A percentile compares a stretch with the other conserved stretches of the same genome.
Conservation (phyloP, 2,888 invertebrate species). For the Cerastoderma edule region DNA sequence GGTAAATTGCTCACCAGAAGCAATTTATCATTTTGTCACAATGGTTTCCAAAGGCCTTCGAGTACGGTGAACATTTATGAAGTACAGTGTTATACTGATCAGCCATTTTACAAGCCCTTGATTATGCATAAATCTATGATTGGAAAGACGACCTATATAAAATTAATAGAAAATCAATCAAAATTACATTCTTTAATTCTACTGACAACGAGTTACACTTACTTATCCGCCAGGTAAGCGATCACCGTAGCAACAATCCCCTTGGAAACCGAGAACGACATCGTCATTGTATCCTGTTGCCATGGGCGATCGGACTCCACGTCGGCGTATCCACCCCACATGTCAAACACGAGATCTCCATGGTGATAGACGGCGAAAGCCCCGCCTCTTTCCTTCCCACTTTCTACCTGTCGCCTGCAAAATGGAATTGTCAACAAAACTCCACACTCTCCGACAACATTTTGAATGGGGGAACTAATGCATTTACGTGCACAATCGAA, state of each 20-base stretch:
- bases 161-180: not conserved
- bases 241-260: constrained; percentile 71
- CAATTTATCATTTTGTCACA: too few relatives aligned
- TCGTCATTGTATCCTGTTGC: constrained; percentile 72
- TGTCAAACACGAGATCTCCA: constrained; percentile 77
- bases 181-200: not conserved
- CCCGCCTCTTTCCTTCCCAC: constrained; percentile 69
- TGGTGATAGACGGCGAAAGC: constrained; percentile 75
- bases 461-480: too few relatives aligned
- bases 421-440: not conserved
- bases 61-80: too few relatives aligned
- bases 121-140: not conserved
- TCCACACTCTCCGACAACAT: too few relatives aligned
- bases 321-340: constrained; percentile 81
- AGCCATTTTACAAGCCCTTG: too few relatives aligned
- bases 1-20: too few relatives aligned
- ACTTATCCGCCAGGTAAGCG: constrained; percentile 82
- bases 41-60: too few relatives aligned
- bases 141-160: not conserved
- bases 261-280: constrained; percentile 71
- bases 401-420: constrained; percentile 42
- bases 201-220: not conserved
- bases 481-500: too few relatives aligned
- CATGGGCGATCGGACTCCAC: constrained; percentile 66
- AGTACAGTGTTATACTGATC: too few relatives aligned